Evolutionary conservation across 2,113 vertebrate species (phyloP).

Genomic region (Brachyhypopomus occidentalis): DNA sequence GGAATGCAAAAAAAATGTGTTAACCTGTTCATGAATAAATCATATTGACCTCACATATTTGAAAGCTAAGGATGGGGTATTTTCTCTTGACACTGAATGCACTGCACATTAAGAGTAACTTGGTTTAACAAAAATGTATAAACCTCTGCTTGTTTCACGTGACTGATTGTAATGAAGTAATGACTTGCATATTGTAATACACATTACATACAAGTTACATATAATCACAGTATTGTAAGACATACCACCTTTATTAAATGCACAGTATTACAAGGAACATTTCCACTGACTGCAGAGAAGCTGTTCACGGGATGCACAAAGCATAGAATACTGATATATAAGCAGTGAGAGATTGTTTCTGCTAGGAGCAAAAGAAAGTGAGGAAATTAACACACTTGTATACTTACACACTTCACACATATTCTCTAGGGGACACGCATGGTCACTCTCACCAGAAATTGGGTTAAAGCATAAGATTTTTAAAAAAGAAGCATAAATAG

Average conservation of each 20-base stretch:
- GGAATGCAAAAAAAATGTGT: too few species aligned
- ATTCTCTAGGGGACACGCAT: constrained; percentile 56
- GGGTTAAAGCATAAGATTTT: constrained; percentile 14
- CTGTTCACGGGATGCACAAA: constrained; percentile 97
- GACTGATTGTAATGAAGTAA: not conserved
- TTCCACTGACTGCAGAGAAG: constrained; percentile 92
- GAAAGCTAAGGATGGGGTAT: not conserved
- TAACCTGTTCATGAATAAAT: not conserved
- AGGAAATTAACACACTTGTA: constrained; percentile 66
- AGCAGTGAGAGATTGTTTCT: constrained; percentile 90
- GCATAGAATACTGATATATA: constrained; percentile 87
- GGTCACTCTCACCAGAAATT: constrained; percentile 6
- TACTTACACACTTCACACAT: constrained; percentile 68
- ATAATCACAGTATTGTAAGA: constrained; percentile 79
- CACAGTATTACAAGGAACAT: constrained; percentile 97
- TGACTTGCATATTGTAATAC: not conserved
- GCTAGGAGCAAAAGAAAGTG: constrained; percentile 77
- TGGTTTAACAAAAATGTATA: not conserved
- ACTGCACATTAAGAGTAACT: not conserved
- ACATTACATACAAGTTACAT: not conserved
- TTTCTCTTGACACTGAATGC: not conserved
- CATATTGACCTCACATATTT: not conserved
- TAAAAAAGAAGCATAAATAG: constrained; percentile 52
- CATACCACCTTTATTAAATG: constrained; percentile 97
- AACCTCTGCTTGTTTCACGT: not conserved